Evolutionary conservation across 2,113 vertebrate species (phyloP).

Genomic region (Oxyruncus cristatus): DNA sequence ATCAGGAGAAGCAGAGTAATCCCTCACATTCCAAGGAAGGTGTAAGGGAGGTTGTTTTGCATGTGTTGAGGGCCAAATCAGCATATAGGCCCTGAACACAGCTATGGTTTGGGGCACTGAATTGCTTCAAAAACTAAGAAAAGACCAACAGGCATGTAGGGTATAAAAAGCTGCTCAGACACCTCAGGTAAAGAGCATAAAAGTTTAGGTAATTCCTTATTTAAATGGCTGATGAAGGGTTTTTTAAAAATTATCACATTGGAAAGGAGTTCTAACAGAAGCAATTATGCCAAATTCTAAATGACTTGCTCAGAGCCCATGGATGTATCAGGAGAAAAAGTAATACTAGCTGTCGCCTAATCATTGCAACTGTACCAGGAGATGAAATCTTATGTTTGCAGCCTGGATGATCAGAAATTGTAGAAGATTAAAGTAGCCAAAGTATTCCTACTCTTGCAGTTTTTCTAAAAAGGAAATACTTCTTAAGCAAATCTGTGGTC

Average conservation of each 20-base stretch:
- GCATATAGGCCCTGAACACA: accelerated
- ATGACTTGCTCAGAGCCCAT: neutral
- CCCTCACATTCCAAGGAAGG: neutral
- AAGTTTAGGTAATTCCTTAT: neutral
- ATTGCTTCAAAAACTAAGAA: neutral
- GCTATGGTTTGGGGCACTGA: neutral
- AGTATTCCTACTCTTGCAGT: neutral
- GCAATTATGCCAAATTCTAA: neutral
- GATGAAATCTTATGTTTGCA: neutral
- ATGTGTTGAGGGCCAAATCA: neutral
- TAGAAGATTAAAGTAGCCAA: neutral
- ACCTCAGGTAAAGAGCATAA: neutral
- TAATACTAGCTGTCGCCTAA: neutral
- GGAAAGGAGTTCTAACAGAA: neutral
- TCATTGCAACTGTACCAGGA: neutral
- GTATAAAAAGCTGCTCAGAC: neutral
- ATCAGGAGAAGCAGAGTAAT: neutral
- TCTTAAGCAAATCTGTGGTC: neutral
- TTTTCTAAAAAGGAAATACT: neutral
- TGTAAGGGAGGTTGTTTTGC: neutral
- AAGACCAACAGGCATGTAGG: neutral
- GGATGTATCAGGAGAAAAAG: neutral
- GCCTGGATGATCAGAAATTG: neutral
- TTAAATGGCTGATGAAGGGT: neutral
- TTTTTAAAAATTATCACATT: neutral